Base-by-base conservation (phyloP, 2,888 invertebrate species). In the Platycnemis pennipes region DNA sequence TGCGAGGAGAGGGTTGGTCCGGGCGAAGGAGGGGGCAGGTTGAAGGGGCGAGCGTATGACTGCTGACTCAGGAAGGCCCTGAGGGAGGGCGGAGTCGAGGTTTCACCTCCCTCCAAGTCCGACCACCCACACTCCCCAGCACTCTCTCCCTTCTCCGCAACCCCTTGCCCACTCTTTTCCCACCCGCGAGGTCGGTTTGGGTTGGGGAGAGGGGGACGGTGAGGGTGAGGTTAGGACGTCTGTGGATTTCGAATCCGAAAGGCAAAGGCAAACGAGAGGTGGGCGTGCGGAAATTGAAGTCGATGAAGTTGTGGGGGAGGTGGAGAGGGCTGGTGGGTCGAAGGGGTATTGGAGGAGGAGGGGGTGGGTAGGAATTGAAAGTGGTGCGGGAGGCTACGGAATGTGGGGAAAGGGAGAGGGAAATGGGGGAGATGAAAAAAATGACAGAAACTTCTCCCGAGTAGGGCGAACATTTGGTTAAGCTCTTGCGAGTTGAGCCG, bases 251-350 rank as follows among this genome's bases (percentile, higher is more conserved):
- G 91, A 42, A 44, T 87, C 87, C 46, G 44, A 44, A 46, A 77
- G 77, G 86, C 56, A 89, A 89, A 89, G 89, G 89, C 89, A 56
- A 89, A 89, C 42, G 89, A 89, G 89, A 31, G 45, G n/a, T 7
- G n/a, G 44, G 88, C 45, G 56, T 42, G 42, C 56, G 56, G 89
- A 56, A 89, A 89, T 89, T 89, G 89, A 53, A 89, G 53, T 53
- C 89, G 56, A 56, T 91, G 63, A 42, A 42, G 44, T 56, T 63
- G 91, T 44, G 56, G 42, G 45, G 13, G 91, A 91, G 44, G 37
- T 44, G 3, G 56, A 56, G 49, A 37, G 37, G 31, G 88, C 16
- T 3, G 19, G 8, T 37, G n/a, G 16, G 45, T 2, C 8, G n/a
- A 11, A 26, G 26, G 88, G 53, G 19, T 13, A 1, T 11, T 3